These are phyloP conservation scores for Pluvialis apricaria DNA, from an alignment of 2,113 vertebrate species.

Conservation along the genomic window DNA sequence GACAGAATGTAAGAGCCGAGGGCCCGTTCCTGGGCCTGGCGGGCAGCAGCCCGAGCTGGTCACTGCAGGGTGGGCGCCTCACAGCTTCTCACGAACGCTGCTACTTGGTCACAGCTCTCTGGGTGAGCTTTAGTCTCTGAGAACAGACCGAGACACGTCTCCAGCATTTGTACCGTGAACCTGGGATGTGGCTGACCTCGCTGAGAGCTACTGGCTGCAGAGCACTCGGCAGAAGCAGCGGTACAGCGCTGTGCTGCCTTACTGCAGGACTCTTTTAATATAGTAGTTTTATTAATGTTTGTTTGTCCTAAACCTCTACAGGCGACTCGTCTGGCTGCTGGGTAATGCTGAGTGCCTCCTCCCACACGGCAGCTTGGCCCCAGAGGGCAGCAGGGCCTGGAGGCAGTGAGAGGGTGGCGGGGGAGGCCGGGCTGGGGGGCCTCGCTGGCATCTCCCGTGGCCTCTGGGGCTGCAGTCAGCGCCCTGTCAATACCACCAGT, in stretches of 20 bases:
- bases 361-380: accelerated
- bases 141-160: neutral
- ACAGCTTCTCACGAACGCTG: constrained; percentile 28
- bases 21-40: neutral
- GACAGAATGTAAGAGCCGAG: neutral
- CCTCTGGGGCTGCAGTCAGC: neutral
- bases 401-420: neutral
- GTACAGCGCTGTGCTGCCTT: neutral
- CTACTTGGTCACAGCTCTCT: neutral
- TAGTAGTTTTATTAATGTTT: neutral
- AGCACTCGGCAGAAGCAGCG: neutral
- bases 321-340: neutral
- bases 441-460: accelerated
- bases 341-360: neutral
- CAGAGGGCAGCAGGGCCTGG: neutral
- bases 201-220: neutral
- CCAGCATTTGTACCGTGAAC: neutral
- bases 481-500: accelerated
- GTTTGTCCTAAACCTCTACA: neutral
- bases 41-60: neutral
- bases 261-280: neutral
- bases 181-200: accelerated
- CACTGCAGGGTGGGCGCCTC: neutral
- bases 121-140: neutral
- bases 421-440: neutral